phyloP scores from a whole-genome alignment of 2,888 invertebrate genomes.

The Blastobasis adustella region DNA sequence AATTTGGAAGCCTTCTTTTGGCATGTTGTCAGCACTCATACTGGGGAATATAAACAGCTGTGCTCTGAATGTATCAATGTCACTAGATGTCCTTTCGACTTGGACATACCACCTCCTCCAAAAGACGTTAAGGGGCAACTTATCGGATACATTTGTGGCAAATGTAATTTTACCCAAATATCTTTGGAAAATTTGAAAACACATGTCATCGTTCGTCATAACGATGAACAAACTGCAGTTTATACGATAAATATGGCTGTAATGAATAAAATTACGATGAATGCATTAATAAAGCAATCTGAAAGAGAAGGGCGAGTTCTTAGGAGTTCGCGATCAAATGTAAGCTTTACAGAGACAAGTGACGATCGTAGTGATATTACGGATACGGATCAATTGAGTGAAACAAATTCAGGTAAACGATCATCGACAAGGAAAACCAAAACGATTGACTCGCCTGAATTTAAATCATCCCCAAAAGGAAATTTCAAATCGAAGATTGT shows the following conservation, averaged over 20 bases:
- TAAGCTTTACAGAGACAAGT: conserved; percentile 24
- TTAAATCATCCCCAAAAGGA: neutral
- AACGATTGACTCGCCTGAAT: neutral
- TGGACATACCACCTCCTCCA: conserved; percentile 60
- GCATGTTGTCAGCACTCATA: conserved; percentile 82
- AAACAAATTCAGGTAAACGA: conserved; percentile 9
- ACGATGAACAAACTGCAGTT: conserved; percentile 59
- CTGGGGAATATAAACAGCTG: conserved; percentile 82
- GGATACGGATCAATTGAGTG: conserved; percentile 15
- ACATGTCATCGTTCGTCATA: conserved; percentile 76
- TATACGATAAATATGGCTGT: conserved; percentile 53
- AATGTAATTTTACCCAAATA: conserved; percentile 84
- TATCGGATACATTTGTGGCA: conserved; percentile 79
- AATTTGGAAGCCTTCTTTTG: conserved; percentile 76
- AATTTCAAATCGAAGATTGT: conserved; percentile 45
- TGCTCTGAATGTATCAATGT: conserved; percentile 76
- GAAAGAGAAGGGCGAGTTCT: conserved; percentile 22
- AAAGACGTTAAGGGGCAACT: conserved; percentile 50
- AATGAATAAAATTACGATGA: conserved; percentile 38
- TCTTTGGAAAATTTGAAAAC: conserved; percentile 73
- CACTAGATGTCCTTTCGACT: conserved; percentile 40
- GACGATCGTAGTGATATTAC: conserved; percentile 31
- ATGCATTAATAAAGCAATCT: conserved; percentile 21
- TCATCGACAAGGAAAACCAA: neutral
- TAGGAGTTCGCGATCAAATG: conserved; percentile 37